These are phyloP conservation scores for Andinoacara biseriatus DNA, from an alignment of 2,113 vertebrate species.

Conservation along the genomic window DNA sequence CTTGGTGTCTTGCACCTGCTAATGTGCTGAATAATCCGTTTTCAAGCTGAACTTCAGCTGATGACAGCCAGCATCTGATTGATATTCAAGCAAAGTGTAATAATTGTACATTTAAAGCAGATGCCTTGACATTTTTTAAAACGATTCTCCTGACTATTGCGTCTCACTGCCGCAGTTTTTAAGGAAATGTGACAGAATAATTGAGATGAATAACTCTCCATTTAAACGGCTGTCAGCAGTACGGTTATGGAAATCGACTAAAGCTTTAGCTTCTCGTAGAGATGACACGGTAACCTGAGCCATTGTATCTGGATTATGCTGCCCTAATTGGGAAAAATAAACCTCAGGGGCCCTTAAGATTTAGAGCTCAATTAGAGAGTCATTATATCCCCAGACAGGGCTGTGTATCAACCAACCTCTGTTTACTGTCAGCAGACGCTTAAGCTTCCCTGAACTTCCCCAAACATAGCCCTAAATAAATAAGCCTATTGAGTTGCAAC, in stretches of 20 bases:
- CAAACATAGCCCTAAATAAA: conserved; percentile 33
- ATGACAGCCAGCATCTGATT: conserved; percentile 34
- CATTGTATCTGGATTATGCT: conserved; percentile 27
- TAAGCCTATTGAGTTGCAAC: conserved; percentile 38
- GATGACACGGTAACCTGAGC: conserved; percentile 26
- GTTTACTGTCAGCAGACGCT: conserved; percentile 38
- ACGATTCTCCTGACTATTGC: background rate
- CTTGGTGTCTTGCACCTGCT: background rate
- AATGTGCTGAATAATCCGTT: conserved; percentile 22
- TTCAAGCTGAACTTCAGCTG: background rate
- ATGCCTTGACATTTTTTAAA: conserved; percentile 36
- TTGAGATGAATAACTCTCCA: conserved; percentile 39
- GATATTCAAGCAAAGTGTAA: conserved; percentile 14
- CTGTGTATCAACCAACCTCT: conserved; percentile 18
- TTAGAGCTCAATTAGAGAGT: conserved; percentile 27
- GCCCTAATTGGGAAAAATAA: conserved; percentile 44
- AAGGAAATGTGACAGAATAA: conserved; percentile 52
- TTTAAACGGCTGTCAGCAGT: conserved; percentile 27
- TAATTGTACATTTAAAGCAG: conserved; percentile 29
- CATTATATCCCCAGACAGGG: conserved; percentile 35
- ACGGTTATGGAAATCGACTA: conserved; percentile 15
- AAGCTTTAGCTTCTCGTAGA: conserved; percentile 25
- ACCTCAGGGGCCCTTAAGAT: conserved; percentile 39
- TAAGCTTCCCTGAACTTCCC: background rate
- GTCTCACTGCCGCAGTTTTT: background rate